These are phyloP conservation scores for Ornithoptera priamus DNA, from an alignment of 2,888 invertebrate genomes.

Conservation along the genomic window DNA sequence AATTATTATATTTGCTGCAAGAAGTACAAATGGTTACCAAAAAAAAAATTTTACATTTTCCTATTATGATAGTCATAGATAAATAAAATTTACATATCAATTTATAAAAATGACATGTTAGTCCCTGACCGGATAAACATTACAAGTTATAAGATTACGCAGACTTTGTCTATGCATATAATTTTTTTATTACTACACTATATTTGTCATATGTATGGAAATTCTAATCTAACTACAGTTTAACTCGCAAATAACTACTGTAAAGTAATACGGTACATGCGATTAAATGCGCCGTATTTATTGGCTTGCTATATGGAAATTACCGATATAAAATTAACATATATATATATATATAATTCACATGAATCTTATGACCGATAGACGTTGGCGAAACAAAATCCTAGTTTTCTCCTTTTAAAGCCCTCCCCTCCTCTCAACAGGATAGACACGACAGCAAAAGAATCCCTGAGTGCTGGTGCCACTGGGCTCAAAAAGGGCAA, in stretches of 20 bases:
- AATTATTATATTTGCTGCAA: too few species aligned
- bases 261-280: neutral
- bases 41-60: neutral
- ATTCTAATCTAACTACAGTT: neutral
- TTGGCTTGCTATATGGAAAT: neutral
- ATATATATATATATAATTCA: neutral
- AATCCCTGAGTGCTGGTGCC: too few species aligned
- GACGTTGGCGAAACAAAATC: too few species aligned
- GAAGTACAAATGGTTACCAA: too few species aligned
- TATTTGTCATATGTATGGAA: neutral
- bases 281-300: slow-evolving; percentile 4
- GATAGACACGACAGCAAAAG: too few species aligned
- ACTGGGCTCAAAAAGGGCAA: too few species aligned
- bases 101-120: neutral
- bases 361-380: too few species aligned
- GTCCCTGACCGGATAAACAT: neutral
- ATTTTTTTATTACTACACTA: too few species aligned
- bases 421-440: too few species aligned
- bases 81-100: neutral
- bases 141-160: neutral
- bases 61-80: neutral
- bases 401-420: too few species aligned
- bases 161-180: too few species aligned
- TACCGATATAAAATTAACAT: neutral
- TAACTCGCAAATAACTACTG: neutral